Conservation (phyloP, 2,888 invertebrate genomes). For the Perithous albicinctus region DNA sequence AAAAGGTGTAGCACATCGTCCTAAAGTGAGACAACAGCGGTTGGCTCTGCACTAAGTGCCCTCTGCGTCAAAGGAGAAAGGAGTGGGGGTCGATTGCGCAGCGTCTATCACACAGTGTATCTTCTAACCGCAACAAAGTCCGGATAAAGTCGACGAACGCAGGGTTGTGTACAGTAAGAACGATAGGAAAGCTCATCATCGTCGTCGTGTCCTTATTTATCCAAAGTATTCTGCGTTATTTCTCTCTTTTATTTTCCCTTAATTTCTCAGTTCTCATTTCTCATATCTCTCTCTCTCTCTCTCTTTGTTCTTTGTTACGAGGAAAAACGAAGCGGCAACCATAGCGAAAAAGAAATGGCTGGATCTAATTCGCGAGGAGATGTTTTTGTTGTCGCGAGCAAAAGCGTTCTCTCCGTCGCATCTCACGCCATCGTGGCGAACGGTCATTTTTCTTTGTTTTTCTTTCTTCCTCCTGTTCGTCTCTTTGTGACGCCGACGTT, state of each 20-base stretch:
- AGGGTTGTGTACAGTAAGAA: not conserved
- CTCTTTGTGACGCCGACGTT: not conserved
- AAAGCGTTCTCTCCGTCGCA: conserved; percentile 6
- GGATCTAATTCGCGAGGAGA: conserved; percentile 21
- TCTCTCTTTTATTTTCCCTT: conserved; percentile 5
- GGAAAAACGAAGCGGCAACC: conserved; percentile 32
- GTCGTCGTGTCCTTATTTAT: conserved; percentile 1
- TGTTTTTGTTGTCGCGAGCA: conserved; percentile 18
- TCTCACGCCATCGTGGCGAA: conserved; percentile 14
- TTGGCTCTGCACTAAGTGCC: conserved; percentile 21
- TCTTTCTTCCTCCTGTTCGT: not conserved
- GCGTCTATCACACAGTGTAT: too few relatives aligned
- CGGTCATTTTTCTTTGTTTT: not conserved
- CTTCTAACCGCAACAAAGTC: not conserved
- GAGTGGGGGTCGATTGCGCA: conserved; percentile 4
- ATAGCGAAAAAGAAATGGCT: conserved; percentile 12
- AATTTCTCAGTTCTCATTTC: not conserved
- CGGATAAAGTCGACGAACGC: too few relatives aligned
- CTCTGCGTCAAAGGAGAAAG: conserved; percentile 5
- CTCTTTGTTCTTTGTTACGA: too few relatives aligned
- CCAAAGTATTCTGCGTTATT: not conserved
- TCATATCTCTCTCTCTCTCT: conserved; percentile 9
- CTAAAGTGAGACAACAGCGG: conserved; percentile 26
- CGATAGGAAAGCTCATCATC: not conserved
- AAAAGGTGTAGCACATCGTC: too few relatives aligned